Evolutionary conservation across 1,140 invertebrate species (phyloP), one percentile per base, ranked within the genome.

Genomic region (Leptopilina clavipes): DNA sequence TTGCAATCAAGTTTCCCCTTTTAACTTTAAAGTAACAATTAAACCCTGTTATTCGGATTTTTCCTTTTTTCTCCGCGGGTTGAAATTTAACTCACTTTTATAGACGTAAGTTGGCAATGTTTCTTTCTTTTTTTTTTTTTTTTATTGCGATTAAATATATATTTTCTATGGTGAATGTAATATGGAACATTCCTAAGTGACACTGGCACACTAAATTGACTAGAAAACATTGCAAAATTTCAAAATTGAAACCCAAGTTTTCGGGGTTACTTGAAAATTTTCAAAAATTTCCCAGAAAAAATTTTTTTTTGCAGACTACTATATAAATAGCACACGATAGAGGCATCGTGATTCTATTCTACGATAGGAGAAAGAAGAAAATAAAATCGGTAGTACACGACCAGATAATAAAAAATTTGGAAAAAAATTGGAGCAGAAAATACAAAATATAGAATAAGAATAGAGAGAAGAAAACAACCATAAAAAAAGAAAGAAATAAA

Each of bases 181-280:
- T 65, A 65, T 31, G 25, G 59, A 65, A 65, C 59, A 65, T 31
- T 65, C 59, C 59, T 65, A 65, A n/a, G 59, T 65, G 59, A 65
- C 59, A 65, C 25, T 65, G 59, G 59, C 59, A 65, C 59, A 31
- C 59, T 65, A 65, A 7, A 31, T 5, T n/a, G 0, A 17, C 25
- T 14, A 45, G 10, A 52, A 52, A 40, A 37, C 25, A 65, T 37
- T 31, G 25, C 14, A 6, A 14, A 37, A 31, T 37, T 31, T 65
- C 3, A 7, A n/a, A 56, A 22, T 65, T 14, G 14, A n/a, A 65
- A n/a, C n/a, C n/a, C n/a, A 25, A 25, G 12, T 59, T 59, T 25
- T 19, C 56, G 25, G 22, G 1, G 5, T 3, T 22, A 37, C 25
- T 65, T 65, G 3, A n/a, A 11, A 22, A 14, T 31, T 65, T 19